These are phyloP conservation scores for Morus bassanus DNA, from an alignment of 2,797 vertebrate genomes.

Conservation along the genomic window DNA sequence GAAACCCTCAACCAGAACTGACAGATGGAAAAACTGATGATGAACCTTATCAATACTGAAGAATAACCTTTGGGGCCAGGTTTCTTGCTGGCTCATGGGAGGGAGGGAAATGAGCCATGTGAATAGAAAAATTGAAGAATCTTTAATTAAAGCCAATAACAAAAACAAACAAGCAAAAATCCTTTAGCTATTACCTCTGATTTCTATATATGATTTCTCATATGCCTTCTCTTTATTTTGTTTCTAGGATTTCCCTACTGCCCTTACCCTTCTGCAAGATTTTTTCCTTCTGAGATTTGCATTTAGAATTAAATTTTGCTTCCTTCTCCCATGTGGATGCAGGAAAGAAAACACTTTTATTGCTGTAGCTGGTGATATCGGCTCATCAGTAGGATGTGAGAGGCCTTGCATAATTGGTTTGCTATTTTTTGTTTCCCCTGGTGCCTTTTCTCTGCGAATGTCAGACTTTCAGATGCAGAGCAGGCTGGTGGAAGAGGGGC, in stretches of 20 bases:
- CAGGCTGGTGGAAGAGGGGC: not conserved
- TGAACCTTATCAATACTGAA: not conserved
- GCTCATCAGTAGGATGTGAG: conserved; percentile 17
- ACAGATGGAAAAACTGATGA: not conserved
- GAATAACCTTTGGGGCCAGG: not conserved
- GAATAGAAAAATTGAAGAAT: not conserved
- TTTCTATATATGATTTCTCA: not conserved
- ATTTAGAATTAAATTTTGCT: conserved; percentile 28
- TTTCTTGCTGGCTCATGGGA: not conserved
- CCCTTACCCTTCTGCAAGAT: not conserved
- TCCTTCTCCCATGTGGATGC: not conserved
- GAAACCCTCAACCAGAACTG: not conserved
- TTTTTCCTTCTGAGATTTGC: conserved; percentile 2
- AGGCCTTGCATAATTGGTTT: conserved; percentile 15
- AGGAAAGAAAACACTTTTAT: conserved; percentile 46
- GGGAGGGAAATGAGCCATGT: not conserved
- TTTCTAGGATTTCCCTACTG: conserved; percentile 17
- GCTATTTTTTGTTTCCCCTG: conserved; percentile 23
- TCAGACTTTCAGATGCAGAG: conserved; percentile 4
- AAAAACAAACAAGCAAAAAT: not conserved
- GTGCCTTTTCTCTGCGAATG: not conserved
- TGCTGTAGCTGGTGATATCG: not conserved
- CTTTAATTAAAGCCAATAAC: conserved; percentile 1
- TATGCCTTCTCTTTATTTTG: not conserved
- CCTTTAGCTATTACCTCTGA: not conserved